A percentile compares a stretch with the other conserved stretches of the same genome.
Conservation (phyloP, 2,888 invertebrate genomes). For the Brachypalpus laphriformis region DNA sequence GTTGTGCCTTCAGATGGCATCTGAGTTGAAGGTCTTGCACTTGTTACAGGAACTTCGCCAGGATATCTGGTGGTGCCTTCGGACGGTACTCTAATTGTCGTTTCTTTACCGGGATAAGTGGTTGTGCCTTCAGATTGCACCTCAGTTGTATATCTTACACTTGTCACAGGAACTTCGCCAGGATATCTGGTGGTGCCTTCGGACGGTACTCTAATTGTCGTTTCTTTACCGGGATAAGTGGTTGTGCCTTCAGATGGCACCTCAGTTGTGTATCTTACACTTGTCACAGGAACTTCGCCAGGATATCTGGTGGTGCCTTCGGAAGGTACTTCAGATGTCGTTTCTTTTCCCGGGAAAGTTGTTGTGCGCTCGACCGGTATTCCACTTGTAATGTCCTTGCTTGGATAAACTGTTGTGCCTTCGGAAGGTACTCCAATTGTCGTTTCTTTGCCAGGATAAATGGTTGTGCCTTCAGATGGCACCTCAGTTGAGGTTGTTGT, state of each 20-base stretch:
- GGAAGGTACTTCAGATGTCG: too few species aligned
- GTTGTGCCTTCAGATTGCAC: neutral
- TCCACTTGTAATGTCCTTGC: neutral
- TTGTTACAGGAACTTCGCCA: neutral
- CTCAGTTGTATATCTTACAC: neutral
- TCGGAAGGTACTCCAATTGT: neutral
- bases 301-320: too few species aligned
- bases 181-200: conserved; percentile 1
- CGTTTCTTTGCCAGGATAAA: neutral
- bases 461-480: neutral
- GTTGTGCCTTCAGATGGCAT: neutral
- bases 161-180: neutral
- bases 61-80: neutral
- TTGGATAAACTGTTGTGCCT: neutral
- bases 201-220: neutral
- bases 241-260: neutral
- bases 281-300: too few species aligned
- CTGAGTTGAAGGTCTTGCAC: too few species aligned
- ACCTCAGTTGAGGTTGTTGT: neutral
- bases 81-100: neutral
- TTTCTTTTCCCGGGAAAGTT: too few species aligned
- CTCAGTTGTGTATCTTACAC: too few species aligned
- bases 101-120: neutral
- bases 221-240: neutral
- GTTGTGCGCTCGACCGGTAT: neutral